Evolutionary conservation across 2,888 invertebrate species (phyloP).

Genomic region (Amiota minor): DNA sequence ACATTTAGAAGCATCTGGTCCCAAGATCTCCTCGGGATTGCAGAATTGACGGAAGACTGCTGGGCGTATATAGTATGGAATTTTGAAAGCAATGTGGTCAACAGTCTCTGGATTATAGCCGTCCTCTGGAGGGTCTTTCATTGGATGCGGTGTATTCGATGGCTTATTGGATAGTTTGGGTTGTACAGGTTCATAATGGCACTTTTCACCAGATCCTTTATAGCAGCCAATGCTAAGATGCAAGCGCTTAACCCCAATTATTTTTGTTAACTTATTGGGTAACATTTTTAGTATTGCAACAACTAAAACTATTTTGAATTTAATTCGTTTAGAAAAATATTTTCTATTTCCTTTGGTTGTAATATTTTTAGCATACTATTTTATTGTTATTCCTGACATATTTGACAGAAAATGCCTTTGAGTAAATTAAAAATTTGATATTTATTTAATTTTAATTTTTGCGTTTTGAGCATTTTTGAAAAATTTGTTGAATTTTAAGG

Average conservation of each 20-base stretch:
- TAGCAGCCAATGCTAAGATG: too few species aligned
- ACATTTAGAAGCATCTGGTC: constrained; percentile 61
- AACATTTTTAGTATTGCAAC: too few species aligned
- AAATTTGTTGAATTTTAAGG: constrained; percentile 5
- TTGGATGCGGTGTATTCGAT: constrained; percentile 59
- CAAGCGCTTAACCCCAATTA: too few species aligned
- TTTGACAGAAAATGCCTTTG: neutral
- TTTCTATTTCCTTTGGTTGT: too few species aligned
- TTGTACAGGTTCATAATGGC: neutral
- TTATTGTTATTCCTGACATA: too few species aligned
- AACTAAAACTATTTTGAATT: too few species aligned
- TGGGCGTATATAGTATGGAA: constrained; percentile 51
- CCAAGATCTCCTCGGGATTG: constrained; percentile 54
- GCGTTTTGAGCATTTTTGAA: neutral
- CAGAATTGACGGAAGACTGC: constrained; percentile 59
- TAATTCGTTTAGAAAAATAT: too few species aligned
- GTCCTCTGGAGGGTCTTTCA: constrained; percentile 65
- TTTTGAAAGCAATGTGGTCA: constrained; percentile 51
- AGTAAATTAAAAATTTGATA: neutral
- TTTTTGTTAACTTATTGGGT: too few species aligned
- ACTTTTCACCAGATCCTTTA: neutral
- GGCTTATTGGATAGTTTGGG: constrained; percentile 34
- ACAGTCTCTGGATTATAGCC: constrained; percentile 57
- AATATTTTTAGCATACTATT: too few species aligned
- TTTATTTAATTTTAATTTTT: neutral